Evolutionary conservation across 2,113 vertebrate species (phyloP).

Genomic region (Erythrocercus mccallii): DNA sequence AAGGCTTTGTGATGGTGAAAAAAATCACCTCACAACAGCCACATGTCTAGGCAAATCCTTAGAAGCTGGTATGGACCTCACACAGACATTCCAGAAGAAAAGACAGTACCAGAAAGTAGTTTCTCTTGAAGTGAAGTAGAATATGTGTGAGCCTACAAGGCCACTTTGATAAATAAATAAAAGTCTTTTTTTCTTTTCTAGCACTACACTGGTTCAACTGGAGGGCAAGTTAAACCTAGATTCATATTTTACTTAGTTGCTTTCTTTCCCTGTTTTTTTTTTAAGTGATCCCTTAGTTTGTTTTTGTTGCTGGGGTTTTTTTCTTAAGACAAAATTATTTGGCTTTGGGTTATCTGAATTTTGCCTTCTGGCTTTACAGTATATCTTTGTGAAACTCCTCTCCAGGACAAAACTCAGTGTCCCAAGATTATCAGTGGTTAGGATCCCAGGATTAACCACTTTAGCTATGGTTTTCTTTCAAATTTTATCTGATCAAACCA

Average conservation of each 20-base stretch:
- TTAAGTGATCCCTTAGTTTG: neutral
- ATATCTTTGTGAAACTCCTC: neutral
- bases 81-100: conserved; percentile 53
- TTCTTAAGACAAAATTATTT: neutral
- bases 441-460: neutral
- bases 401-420: neutral
- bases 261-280: neutral
- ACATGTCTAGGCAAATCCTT: conserved; percentile 57
- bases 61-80: conserved; percentile 56
- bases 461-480: neutral
- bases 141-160: neutral
- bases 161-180: conserved; percentile 46
- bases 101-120: neutral
- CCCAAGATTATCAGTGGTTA: neutral
- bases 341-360: neutral
- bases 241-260: neutral
- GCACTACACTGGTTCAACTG: conserved; percentile 3
- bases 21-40: conserved; percentile 52
- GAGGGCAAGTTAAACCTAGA: conserved; percentile 2
- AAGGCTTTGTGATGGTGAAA: conserved; percentile 61
- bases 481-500: neutral
- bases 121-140: conserved; percentile 22
- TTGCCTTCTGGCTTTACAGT: neutral
- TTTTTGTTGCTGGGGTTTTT: neutral
- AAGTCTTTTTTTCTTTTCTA: neutral